Evolutionary conservation across 2,797 vertebrate genomes (phyloP).

Genomic region (Phalanger gymnotis): DNA sequence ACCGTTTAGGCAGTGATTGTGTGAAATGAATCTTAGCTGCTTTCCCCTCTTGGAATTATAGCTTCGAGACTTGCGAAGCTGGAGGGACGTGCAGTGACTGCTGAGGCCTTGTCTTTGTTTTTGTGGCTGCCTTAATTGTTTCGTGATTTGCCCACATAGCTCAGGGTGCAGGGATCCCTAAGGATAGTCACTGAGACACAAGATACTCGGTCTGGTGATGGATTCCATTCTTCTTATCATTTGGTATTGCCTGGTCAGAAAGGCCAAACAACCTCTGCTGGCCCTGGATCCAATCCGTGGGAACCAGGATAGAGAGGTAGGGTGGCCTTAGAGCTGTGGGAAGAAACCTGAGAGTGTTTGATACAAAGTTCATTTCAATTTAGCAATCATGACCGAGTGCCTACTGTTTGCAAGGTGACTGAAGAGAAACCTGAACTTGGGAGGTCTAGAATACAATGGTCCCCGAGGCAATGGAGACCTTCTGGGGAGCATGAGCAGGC

Average conservation of each 20-base stretch:
- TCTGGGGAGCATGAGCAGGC: neutral
- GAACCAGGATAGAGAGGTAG: neutral
- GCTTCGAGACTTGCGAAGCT: neutral
- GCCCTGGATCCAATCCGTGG: neutral
- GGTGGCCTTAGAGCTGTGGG: neutral
- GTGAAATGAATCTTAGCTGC: constrained; percentile 40
- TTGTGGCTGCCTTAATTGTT: constrained; percentile 36
- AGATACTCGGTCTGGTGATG: neutral
- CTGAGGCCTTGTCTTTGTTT: constrained; percentile 46
- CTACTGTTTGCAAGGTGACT: neutral
- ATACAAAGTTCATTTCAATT: neutral
- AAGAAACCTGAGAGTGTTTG: neutral
- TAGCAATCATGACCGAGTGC: neutral
- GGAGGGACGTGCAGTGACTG: constrained; percentile 29
- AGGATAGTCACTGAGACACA: constrained; percentile 7
- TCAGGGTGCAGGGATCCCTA: neutral
- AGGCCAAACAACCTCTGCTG: neutral
- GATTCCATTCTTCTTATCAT: neutral
- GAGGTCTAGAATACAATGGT: neutral
- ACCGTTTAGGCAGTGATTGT: constrained; percentile 15
- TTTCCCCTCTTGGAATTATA: constrained; percentile 37
- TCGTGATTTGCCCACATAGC: constrained; percentile 14
- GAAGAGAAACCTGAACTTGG: neutral
- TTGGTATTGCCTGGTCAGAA: neutral
- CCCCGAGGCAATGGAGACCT: neutral